These are phyloP conservation scores for Fissipunctia ypsillon DNA, from an alignment of 2,888 invertebrate genomes.

Conservation along the genomic window DNA sequence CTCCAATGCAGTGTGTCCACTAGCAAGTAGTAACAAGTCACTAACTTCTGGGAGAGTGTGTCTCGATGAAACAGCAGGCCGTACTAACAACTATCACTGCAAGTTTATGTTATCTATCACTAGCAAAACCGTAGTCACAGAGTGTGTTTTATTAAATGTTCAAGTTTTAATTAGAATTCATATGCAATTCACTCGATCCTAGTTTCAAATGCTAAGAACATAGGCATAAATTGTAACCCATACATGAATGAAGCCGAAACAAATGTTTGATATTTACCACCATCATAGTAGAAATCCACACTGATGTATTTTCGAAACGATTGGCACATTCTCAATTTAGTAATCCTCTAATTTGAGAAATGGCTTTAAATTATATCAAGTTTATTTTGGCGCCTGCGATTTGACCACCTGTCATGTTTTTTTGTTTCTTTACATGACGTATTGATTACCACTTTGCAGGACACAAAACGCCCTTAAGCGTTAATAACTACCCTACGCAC, in stretches of 20 bases:
- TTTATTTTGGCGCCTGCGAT: slow-evolving; percentile 22
- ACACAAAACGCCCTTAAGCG: too few relatives aligned
- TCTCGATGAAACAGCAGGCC: too few relatives aligned
- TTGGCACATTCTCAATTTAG: not conserved
- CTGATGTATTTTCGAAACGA: not conserved
- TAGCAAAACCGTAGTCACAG: not conserved
- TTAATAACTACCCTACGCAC: not conserved
- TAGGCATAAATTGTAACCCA: not conserved
- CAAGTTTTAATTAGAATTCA: not conserved
- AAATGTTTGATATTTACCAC: slow-evolving; percentile 24
- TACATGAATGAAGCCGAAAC: not conserved
- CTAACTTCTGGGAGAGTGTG: not conserved
- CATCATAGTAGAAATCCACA: not conserved
- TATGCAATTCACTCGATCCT: not conserved
- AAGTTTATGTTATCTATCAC: not conserved
- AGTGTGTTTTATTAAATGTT: not conserved
- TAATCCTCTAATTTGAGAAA: not conserved
- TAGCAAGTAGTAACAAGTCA: slow-evolving; percentile 5
- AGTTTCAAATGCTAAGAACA: not conserved
- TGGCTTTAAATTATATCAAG: slow-evolving; percentile 8
- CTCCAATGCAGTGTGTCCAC: slow-evolving; percentile 1
- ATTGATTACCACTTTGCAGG: too few relatives aligned
- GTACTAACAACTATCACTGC: not conserved
- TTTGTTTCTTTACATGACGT: slow-evolving; percentile 1
- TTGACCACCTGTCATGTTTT: not conserved